phyloP scores from a whole-genome alignment of 2,888 invertebrate genomes.

The Thalpophila matura region DNA sequence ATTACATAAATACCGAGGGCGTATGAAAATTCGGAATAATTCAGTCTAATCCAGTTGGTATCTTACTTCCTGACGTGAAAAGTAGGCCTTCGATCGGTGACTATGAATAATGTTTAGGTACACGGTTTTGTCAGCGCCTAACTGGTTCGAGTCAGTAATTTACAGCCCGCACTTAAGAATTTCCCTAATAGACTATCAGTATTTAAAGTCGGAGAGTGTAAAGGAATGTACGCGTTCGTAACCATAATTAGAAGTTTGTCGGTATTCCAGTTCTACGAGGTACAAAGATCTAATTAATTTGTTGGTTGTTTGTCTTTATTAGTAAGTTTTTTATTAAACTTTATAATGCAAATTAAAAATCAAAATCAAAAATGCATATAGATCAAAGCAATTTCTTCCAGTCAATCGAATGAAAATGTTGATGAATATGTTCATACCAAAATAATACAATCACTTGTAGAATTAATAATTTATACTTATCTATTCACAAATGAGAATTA shows the following conservation, averaged over 20 bases:
- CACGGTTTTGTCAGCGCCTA: conserved; percentile 61
- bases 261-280: conserved; percentile 29
- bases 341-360: too few species aligned
- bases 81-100: conserved; percentile 63
- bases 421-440: too few species aligned
- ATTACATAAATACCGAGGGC: conserved; percentile 63
- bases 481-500: too few species aligned
- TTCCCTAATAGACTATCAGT: conserved; percentile 55
- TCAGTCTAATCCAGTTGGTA: conserved; percentile 54
- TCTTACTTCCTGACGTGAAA: conserved; percentile 69
- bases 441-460: too few species aligned
- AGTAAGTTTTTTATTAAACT: neutral
- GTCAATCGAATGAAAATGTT: too few species aligned
- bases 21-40: conserved; percentile 71
- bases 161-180: conserved; percentile 54
- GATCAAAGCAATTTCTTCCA: too few species aligned
- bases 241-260: conserved; percentile 37
- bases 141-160: conserved; percentile 59
- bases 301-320: neutral
- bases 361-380: too few species aligned
- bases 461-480: too few species aligned
- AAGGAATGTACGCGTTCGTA: conserved; percentile 51
- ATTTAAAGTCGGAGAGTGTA: conserved; percentile 57
- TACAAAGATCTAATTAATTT: conserved; percentile 23
- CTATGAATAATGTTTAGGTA: conserved; percentile 67